These are phyloP conservation scores for Epizoanthus illoricatus DNA, from an alignment of 92 coral and sea anemone species.

Conservation along the genomic window DNA sequence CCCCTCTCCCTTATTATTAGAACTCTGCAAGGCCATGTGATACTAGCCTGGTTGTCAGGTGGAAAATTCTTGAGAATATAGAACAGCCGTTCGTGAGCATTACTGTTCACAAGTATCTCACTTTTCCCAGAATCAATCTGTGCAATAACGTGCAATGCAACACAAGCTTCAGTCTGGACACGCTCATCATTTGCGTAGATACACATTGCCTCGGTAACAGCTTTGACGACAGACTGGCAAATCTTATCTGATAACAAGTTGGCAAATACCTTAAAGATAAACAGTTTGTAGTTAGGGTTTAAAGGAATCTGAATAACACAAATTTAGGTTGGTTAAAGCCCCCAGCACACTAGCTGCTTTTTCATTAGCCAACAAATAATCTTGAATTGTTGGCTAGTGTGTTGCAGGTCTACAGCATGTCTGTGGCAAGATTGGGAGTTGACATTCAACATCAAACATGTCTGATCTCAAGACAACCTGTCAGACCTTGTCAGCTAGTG, in stretches of 20 bases:
- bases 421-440: background rate
- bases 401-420: too few relatives aligned
- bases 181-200: slow-evolving; percentile 53
- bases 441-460: too few relatives aligned
- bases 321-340: background rate
- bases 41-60: slow-evolving; percentile 59
- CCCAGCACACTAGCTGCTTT: too few relatives aligned
- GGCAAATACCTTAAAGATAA: slow-evolving; percentile 13
- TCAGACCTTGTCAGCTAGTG: too few relatives aligned
- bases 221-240: slow-evolving; percentile 50
- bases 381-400: too few relatives aligned
- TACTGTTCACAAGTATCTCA: slow-evolving; percentile 66
- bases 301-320: background rate
- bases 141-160: slow-evolving; percentile 72
- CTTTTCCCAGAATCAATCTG: slow-evolving; percentile 70
- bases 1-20: too few relatives aligned
- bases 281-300: background rate
- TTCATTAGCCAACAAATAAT: too few relatives aligned
- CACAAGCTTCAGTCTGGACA: slow-evolving; percentile 83
- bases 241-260: slow-evolving; percentile 51
- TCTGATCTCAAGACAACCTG: too few relatives aligned
- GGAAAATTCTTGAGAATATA: slow-evolving; percentile 67
- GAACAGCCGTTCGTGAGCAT: slow-evolving; percentile 84
- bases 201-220: slow-evolving; percentile 72
- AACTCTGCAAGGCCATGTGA: too few relatives aligned